Percentiles rank a stretch among this genome's conserved stretches.
These are phyloP conservation scores for Microctenopoma stevenorrisi DNA, from an alignment of 2,797 vertebrate species.

Conservation along the genomic window DNA sequence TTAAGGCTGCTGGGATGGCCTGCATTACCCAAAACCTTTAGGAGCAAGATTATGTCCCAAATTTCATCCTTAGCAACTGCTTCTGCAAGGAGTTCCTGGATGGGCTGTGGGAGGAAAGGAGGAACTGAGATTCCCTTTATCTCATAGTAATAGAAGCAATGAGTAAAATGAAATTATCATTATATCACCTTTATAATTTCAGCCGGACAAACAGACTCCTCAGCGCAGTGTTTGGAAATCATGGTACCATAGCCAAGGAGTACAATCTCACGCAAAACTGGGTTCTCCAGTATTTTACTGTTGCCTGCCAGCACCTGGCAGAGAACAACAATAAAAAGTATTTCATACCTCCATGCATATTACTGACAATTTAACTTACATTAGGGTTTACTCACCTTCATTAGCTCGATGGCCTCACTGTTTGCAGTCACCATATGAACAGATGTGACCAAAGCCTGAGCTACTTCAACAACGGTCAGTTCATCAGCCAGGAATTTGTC, in stretches of 20 bases:
- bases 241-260: constrained; percentile 86
- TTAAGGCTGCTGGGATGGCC: constrained; percentile 85
- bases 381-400: constrained; percentile 53
- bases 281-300: constrained; percentile 53
- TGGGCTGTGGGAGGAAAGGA: constrained; percentile 68
- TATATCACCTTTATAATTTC: constrained; percentile 83
- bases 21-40: constrained; percentile 86
- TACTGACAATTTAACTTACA: neutral
- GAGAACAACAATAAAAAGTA: neutral
- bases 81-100: constrained; percentile 69
- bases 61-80: constrained; percentile 62
- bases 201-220: constrained; percentile 75
- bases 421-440: constrained; percentile 83
- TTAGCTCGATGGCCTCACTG: constrained; percentile 73
- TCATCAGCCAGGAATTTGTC: constrained; percentile 80
- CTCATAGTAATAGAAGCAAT: constrained; percentile 9
- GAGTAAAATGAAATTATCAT: constrained; percentile 5
- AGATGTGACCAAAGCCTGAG: constrained; percentile 76
- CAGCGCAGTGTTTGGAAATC: constrained; percentile 83
- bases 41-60: constrained; percentile 60
- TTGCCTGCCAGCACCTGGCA: constrained; percentile 55
- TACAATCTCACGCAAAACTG: constrained; percentile 76
- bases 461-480: constrained; percentile 77
- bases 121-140: neutral
- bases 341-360: neutral